Evolutionary conservation across 2,888 invertebrate species (phyloP), one percentile per base, ranked within the genome.

Genomic region (Hydriomena furcata): DNA sequence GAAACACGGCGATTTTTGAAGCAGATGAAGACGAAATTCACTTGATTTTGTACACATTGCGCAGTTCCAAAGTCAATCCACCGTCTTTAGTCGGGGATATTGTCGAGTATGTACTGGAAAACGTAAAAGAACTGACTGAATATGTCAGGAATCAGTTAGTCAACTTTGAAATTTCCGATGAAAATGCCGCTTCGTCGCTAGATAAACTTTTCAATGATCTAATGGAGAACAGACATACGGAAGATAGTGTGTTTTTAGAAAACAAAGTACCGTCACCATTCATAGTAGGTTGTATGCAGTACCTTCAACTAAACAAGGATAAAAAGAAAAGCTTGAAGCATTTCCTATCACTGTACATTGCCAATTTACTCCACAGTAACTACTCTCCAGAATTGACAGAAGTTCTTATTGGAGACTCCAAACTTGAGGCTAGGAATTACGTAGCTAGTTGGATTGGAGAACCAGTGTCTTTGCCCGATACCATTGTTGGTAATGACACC

Each of bases 1-100:
- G 84, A 61, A 93, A 91, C 49, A 93, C 93, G 0, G 89, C 91
- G 3, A 85, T 94, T 57, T 95, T 95, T 71, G 93, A 94, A 67
- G 91, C 91, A 11, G 92, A 92, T 56, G 84, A 87, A 54, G 83
- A 91, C 46, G 95, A 96, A 81, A 92, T 95, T 30, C 92, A 94
- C 70, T 83, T 95, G 49, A 93, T 95, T 91, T 74, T 94, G 20
- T 92, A 94, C 61, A 73, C 87, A 0, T 61, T 90, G 64, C 73
- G 86, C n/a, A 80, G 83, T 55, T 65, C 78, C 21, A 77, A 75
- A 63, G 73, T 84, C 0, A 70, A 68, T 10, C 81, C 81, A 4
- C 69, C 80, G 24, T 74, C 81, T 0, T 38, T 86, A 8, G 73
- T 91, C 21, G 76, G 76, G 1, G 84, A 89, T 52, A 64, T 86